phyloP scores from a whole-genome alignment of 2,113 vertebrate species.

The Reinhardtius hippoglossoides region DNA sequence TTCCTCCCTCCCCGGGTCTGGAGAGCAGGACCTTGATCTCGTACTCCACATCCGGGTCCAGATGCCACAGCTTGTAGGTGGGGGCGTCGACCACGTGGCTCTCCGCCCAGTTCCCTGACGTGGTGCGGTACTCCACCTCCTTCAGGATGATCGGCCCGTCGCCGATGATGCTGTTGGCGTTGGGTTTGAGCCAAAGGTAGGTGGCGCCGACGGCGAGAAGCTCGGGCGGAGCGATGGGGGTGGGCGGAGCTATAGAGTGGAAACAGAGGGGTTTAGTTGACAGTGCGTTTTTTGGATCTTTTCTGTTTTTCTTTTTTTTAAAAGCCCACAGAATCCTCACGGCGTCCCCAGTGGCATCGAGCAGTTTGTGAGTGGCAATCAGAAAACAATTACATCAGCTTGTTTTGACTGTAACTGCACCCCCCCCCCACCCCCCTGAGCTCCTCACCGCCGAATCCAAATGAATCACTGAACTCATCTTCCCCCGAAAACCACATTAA shows the following conservation, averaged over 20 bases:
- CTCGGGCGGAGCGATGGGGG: constrained; percentile 94
- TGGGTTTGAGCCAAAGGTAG: constrained; percentile 98
- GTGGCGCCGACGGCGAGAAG: constrained; percentile 95
- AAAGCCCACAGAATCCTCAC: too few relatives aligned
- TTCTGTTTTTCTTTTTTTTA: too few relatives aligned
- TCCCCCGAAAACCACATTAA: constrained; percentile 12
- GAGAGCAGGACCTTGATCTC: constrained; percentile 96
- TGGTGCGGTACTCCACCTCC: constrained; percentile 96
- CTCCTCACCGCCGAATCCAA: not conserved
- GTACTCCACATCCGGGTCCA: constrained; percentile 97
- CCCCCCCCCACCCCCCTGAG: not conserved
- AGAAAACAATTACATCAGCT: constrained; percentile 3
- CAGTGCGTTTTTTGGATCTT: not conserved
- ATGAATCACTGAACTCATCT: not conserved
- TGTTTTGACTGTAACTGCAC: not conserved
- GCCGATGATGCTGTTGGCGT: constrained; percentile 98
- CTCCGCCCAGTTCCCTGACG: constrained; percentile 95
- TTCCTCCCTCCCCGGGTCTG: constrained; percentile 94
- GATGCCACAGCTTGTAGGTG: constrained; percentile 97
- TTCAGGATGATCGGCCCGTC: constrained; percentile 97
- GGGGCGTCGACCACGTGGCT: constrained; percentile 94
- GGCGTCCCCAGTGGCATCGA: too few relatives aligned
- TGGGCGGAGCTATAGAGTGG: constrained; percentile 88
- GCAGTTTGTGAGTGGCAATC: not conserved
- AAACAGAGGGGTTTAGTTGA: not conserved